A percentile compares a stretch with the other conserved stretches of the same genome.
phyloP scores from a whole-genome alignment of 2,888 invertebrate genomes.

The Chaetogeoica ovagalla region DNA sequence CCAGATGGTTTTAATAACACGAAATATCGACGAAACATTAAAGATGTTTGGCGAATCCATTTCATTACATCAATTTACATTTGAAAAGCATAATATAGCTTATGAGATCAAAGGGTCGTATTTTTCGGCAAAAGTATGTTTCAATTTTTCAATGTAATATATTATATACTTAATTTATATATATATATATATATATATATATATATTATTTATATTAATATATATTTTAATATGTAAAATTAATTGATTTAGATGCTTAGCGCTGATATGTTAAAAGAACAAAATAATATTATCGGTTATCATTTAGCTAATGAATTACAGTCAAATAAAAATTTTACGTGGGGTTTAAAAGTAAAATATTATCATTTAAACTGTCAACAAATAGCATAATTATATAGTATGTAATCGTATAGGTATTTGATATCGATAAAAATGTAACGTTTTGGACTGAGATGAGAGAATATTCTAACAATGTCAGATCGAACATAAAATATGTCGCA shows the following conservation, averaged over 20 bases:
- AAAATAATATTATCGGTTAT: slow-evolving; percentile 4
- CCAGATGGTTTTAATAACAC: not conserved
- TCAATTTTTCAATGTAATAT: not conserved
- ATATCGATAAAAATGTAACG: slow-evolving; percentile 1
- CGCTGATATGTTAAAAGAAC: not conserved
- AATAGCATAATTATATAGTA: not conserved
- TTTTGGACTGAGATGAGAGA: not conserved
- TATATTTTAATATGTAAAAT: not conserved
- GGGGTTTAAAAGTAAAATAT: slow-evolving; percentile 23
- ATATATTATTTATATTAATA: not conserved
- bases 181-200: not conserved
- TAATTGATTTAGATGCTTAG: slow-evolving; percentile 17
- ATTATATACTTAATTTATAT: not conserved
- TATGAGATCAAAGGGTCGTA: slow-evolving; percentile 15
- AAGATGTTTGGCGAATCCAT: slow-evolving; percentile 28
- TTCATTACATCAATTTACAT: slow-evolving; percentile 1
- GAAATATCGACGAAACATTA: slow-evolving; percentile 25
- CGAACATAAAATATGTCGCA: slow-evolving; percentile 23
- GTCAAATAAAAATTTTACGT: not conserved
- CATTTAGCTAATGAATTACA: not conserved
- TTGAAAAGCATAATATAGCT: not conserved
- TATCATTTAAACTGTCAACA: not conserved
- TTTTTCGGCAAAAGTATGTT: slow-evolving; percentile 29
- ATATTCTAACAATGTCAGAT: not conserved
- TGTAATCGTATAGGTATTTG: slow-evolving; percentile 8